Evolutionary conservation across 2,113 vertebrate species (phyloP).

Genomic region (Ranitomeya variabilis): DNA sequence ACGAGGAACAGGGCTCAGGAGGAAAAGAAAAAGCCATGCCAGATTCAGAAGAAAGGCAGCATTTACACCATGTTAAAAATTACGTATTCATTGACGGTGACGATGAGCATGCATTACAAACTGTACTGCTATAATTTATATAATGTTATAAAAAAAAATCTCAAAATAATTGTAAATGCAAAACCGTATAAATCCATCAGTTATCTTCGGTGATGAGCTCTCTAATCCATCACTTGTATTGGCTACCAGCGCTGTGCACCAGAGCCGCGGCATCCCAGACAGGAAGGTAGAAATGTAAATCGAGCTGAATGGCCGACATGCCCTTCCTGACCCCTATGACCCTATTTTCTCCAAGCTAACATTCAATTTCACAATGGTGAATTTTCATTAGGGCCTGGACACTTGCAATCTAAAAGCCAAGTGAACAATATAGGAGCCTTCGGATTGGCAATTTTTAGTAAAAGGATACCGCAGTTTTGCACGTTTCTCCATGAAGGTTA

Average conservation of each 20-base stretch:
- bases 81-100: too few relatives aligned
- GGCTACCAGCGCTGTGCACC: neutral
- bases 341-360: neutral
- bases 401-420: neutral
- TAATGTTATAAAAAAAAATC: too few relatives aligned
- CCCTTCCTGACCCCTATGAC: neutral
- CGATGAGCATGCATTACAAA: too few relatives aligned
- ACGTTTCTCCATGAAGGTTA: neutral
- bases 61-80: too few relatives aligned
- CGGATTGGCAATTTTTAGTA: neutral
- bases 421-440: neutral
- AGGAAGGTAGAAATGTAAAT: neutral
- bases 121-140: too few relatives aligned
- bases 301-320: neutral
- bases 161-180: too few relatives aligned
- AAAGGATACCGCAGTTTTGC: neutral
- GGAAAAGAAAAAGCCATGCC: too few relatives aligned
- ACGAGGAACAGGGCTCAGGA: too few relatives aligned
- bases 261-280: neutral
- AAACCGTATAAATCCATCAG: too few relatives aligned
- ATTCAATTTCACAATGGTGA: neutral
- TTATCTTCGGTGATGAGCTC: neutral
- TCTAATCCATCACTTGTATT: too few relatives aligned
- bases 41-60: too few relatives aligned
- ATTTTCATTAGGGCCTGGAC: neutral